Base-by-base conservation (phyloP, 2,113 vertebrate genomes). In the Percopsis transmontana region DNA sequence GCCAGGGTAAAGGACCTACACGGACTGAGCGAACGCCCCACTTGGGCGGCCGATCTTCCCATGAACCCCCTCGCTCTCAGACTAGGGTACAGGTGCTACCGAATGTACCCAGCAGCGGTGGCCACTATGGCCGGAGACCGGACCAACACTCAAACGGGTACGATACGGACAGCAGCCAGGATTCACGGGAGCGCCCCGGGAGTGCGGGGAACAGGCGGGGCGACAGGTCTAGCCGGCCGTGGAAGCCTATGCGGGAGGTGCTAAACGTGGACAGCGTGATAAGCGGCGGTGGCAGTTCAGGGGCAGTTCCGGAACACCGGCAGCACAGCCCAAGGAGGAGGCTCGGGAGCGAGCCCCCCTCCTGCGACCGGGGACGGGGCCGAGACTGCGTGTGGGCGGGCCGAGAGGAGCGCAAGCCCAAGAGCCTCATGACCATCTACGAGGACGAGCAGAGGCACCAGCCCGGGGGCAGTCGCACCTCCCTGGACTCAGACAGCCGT, bases 241-340 rank as follows among this genome's bases (percentile, higher is more conserved):
- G 97, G 97, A 96, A 92, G 61, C 97, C 97, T 1, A 94, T 91
- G 93, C 81, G 97, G 27, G 95, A 99, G 79, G 95, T 88, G 0
- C 77, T 99, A 1, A 99, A 99, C 0, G 97, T 99, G 6, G 97
- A 99, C 81, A 99, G 97, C 9, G 87, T 99, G 73, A 85, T 97
- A 56, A 94, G 81, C 18, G 59, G 66, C 45, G 89, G 89, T 9
- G 93, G 87, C 5, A 10, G 54, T 19, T 55, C 55, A 16, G 23
- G 20, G 0, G 18, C 3, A 0, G 59, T 27, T 58, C 65, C 79
- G 9, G 80, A 88, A 12, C 68, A 42, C 33, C 65, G 81, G 39
- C 94, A 91, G 45, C 91, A 90, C 2, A 95, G 93, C 64, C 94
- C 94, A 9, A 87, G 86, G 50, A 92, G 90, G 50, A 92, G 87